Conservation (phyloP, 2,888 invertebrate species). For the Eulithis prunata region DNA sequence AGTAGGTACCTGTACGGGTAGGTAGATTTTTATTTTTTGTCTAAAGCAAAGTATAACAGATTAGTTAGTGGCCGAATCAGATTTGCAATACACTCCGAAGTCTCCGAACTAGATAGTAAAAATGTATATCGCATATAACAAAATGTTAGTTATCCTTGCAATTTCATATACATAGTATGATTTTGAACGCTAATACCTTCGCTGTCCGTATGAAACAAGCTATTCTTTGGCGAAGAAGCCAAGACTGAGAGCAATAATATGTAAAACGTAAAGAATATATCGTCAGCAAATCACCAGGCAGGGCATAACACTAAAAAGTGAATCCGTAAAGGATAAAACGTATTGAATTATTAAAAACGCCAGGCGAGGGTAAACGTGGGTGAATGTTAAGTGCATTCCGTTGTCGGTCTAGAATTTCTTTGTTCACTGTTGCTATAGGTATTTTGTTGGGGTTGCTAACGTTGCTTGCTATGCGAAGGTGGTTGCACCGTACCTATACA, state of each 20-base stretch:
- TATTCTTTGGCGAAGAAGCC: too few relatives aligned
- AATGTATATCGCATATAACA: background rate
- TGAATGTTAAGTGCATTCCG: conserved; percentile 52
- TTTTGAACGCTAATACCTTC: too few relatives aligned
- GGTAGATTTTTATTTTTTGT: too few relatives aligned
- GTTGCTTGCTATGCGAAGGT: background rate
- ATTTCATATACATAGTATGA: too few relatives aligned
- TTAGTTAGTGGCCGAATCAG: too few relatives aligned
- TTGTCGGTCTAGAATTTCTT: conserved; percentile 44
- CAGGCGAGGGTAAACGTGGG: conserved; percentile 48
- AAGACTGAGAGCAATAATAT: too few relatives aligned
- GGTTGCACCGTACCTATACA: background rate
- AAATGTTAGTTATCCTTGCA: too few relatives aligned
- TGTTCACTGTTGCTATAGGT: conserved; percentile 23
- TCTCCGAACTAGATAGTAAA: too few relatives aligned
- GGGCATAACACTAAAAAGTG: conserved; percentile 18
- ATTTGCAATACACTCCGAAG: too few relatives aligned
- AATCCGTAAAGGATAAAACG: conserved; percentile 33
- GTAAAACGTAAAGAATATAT: conserved; percentile 11
- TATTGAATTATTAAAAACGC: conserved; percentile 54
- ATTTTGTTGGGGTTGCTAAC: conserved; percentile 17
- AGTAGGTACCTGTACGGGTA: too few relatives aligned
- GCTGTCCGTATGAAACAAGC: too few relatives aligned
- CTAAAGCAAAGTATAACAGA: too few relatives aligned
- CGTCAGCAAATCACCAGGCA: conserved; percentile 7